Base-by-base conservation (phyloP, 35 echinoderm and acorn worm species). In the Diadema setosum region DNA sequence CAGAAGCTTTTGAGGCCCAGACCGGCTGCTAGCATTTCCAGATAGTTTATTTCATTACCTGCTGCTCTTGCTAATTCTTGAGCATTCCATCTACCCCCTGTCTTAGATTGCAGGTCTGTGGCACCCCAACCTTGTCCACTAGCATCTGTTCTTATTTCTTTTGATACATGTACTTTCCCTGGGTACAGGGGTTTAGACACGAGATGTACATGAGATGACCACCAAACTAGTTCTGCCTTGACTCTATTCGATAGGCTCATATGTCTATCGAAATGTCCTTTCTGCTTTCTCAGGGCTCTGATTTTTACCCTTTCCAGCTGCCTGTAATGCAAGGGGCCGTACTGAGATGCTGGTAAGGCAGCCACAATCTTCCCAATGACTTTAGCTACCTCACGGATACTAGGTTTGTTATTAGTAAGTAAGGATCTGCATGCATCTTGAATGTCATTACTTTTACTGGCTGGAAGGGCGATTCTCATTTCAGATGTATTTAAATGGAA, bases 281-380 rank as follows among this genome's bases (percentile, higher is more conserved):
- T 84, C 46, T 87, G 40, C 9, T n/a, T 31, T 58, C 44, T 93
- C 41, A 93, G 42, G n/a, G 90, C 90, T 60, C 44, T 31, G 44
- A 63, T 93, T 83, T 97, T 93, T 0, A 81, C 86, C 39, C 49
- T 90, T 61, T 97, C 91, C 20, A 97, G 39, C 14, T 44, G 42
- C 39, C 91, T 42, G 42, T 97, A 97, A 67, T 93, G 70, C 46
- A 97, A 56, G 35, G 87, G 90, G 2, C 95, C 90, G 93, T 90
- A 90, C 48, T 93, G 74, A 0, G 37, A 73, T 16, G 89, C 94
- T 45, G 89, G 90, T 21, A 96, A 89, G 45, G 89, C 27, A 12
- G 86, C 89, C 70, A 97, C 86, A 30, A 93, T 9, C 41, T 93
- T 93, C 12, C 94, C 90, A 34, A 93, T 87, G 20, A 83, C 58